Base-by-base conservation (phyloP, 2,113 vertebrate species). In the Suncus etruscus region DNA sequence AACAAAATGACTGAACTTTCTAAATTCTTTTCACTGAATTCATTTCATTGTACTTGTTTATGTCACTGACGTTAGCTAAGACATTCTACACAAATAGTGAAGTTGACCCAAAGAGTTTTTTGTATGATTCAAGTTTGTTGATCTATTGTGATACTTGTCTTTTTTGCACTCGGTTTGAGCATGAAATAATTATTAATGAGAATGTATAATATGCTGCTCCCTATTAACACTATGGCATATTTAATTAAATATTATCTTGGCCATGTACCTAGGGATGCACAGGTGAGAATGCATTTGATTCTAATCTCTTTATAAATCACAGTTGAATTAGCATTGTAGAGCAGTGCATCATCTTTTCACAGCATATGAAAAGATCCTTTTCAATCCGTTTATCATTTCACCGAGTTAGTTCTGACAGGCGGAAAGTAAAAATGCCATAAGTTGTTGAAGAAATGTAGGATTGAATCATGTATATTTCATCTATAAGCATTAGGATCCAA, bases 371-470 rank as follows among this genome's bases (percentile, higher is more conserved):
- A 39, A 39, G 39, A 39, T 82, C 69, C 79, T 61, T 65, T 18
- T 1, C 94, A 94, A 73, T 87, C 94, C 93, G 80, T 96, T 94
- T 91, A 65, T 66, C 47, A 24, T 94, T 95, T 93, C 74, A 93
- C 89, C 92, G 93, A 61, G 61, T 92, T 92, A 95, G 93, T 92
- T 96, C 75, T 91, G 75, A 96, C 94, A 94, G 72, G 95, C 29
- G 91, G 29, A 14, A 94, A 86, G 92, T 25, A 51, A 70, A 93
- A 89, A 95, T 63, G 78, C 84, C 84, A 73, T 91, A 81, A 24
- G 31, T n/a, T 51, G 77, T 90, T 93, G 86, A 96, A 58, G 94
- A 48, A 95, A 85, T 47, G 84, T 25, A 77, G 5, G 31, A 82
- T 16, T 39, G 73, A 89, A 31, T 50, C 73, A 22, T 31, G n/a